phyloP scores from a whole-genome alignment of 2,888 invertebrate genomes.

The Coelinius sp. region DNA sequence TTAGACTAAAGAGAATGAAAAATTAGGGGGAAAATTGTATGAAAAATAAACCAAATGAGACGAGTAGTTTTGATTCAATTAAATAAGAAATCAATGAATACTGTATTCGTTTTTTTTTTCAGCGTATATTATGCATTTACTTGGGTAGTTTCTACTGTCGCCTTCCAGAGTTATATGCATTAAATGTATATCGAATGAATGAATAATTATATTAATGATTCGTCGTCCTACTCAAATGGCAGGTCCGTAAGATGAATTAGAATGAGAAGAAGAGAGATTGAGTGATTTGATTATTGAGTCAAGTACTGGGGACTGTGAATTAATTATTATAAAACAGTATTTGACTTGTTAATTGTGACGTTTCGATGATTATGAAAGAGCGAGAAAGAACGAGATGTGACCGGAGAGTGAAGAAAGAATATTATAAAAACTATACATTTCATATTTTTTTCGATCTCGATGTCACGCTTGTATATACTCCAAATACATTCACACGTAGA shows the following conservation, averaged over 20 bases:
- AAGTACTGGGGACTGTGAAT: conserved; percentile 5
- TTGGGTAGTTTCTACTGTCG: conserved; percentile 66
- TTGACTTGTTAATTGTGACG: not conserved
- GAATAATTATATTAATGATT: conserved; percentile 23
- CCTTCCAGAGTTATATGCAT: conserved; percentile 61
- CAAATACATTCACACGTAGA: conserved; percentile 10
- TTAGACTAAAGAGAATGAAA: not conserved
- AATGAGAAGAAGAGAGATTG: not conserved
- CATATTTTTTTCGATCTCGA: conserved; percentile 21
- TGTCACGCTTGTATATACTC: conserved; percentile 19
- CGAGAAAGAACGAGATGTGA: not conserved
- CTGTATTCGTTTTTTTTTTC: conserved; percentile 55
- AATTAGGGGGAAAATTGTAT: not conserved
- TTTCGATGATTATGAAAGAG: not conserved
- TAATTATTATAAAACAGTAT: not conserved
- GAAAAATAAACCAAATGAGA: not conserved
- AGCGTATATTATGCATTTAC: conserved; percentile 65
- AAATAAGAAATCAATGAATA: conserved; percentile 4
- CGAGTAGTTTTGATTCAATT: not conserved
- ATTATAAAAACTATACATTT: conserved; percentile 5
- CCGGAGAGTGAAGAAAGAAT: not conserved
- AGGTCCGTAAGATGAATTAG: not conserved
- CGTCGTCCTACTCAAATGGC: conserved; percentile 2
- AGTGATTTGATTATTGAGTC: not conserved
- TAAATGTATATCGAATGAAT: conserved; percentile 43